Percentiles rank a stretch among this genome's conserved stretches.
Conservation (phyloP, 2,113 vertebrate species). For the Panurus biarmicus region DNA sequence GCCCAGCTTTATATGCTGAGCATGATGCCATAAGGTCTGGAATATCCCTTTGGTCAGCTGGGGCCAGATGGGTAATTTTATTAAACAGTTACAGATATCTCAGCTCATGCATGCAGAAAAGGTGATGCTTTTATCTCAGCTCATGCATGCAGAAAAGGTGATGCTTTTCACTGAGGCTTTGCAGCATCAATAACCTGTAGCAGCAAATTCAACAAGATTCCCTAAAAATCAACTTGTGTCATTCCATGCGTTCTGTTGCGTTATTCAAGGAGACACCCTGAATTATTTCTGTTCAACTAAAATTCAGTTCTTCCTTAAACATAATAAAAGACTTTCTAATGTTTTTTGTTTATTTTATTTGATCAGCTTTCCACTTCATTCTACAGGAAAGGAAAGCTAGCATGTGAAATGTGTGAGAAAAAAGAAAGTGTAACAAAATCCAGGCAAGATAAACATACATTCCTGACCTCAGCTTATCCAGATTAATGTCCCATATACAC, state of each 20-base stretch:
- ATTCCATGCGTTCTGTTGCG: neutral
- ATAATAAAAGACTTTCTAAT: neutral
- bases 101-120: neutral
- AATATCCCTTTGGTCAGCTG: neutral
- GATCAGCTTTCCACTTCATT: neutral
- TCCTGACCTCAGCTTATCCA: neutral
- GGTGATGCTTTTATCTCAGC: neutral
- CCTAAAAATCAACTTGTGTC: neutral
- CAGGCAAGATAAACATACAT: neutral
- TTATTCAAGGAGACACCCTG: neutral
- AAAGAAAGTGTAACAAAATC: neutral
- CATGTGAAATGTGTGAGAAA: neutral
- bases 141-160: neutral
- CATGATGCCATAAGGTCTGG: neutral
- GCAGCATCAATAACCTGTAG: neutral
- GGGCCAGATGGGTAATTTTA: neutral
- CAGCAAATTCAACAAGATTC: neutral
- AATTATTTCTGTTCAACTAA: neutral
- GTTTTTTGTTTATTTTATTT: neutral
- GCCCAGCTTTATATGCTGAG: neutral
- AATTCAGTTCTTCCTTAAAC: neutral
- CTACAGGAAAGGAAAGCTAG: neutral
- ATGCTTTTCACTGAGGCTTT: neutral
- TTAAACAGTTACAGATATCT: neutral
- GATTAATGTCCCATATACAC: neutral